A percentile compares a stretch with the other conserved stretches of the same genome.
phyloP scores from a whole-genome alignment of 2,113 vertebrate genomes.

The Saguinus imperator region DNA sequence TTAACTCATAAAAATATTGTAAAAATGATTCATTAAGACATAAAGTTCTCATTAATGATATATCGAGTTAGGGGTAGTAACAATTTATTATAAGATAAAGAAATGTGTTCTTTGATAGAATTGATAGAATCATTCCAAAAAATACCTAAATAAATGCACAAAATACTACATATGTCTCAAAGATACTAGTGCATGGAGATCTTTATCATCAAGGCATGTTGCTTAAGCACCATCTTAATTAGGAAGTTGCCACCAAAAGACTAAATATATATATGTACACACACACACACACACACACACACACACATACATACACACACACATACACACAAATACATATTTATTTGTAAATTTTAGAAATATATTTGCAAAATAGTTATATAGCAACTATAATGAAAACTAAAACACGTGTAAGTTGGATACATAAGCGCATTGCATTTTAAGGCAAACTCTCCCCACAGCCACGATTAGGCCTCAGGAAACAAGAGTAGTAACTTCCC shows the following conservation, averaged over 20 bases:
- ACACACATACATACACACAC: background rate
- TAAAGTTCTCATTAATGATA: background rate
- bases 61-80: background rate
- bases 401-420: background rate
- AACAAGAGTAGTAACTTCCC: background rate
- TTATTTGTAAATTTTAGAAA: background rate
- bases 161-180: background rate
- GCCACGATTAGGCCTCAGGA: background rate
- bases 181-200: too few relatives aligned
- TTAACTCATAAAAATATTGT: background rate
- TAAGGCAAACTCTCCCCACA: background rate
- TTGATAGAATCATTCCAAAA: background rate
- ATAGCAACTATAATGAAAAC: background rate
- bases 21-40: background rate
- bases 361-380: background rate
- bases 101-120: background rate
- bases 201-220: too few relatives aligned
- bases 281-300: background rate
- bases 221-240: too few relatives aligned
- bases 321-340: background rate
- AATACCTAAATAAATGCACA: background rate
- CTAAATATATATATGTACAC: background rate
- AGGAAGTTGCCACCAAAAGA: background rate
- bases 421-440: accelerated
- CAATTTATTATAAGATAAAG: background rate